Evolutionary conservation across 2,888 invertebrate genomes (phyloP).

Genomic region (Amiota communis): DNA sequence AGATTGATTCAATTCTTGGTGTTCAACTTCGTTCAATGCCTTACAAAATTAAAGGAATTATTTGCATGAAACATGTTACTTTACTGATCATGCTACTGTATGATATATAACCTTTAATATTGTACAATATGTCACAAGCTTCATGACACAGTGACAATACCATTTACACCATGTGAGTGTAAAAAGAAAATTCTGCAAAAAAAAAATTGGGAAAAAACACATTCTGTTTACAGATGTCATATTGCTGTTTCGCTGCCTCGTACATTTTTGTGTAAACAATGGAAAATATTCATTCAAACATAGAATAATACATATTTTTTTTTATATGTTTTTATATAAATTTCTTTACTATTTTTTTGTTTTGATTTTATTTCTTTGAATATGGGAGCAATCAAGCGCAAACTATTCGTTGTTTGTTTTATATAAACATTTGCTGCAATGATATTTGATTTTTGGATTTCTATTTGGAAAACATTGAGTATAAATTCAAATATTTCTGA

Average conservation of each 20-base stretch:
- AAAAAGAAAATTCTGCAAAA: neutral
- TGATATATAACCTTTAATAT: neutral
- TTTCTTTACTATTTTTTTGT: neutral
- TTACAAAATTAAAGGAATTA: too few species aligned
- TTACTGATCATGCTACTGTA: neutral
- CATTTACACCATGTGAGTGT: neutral
- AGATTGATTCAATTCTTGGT: too few species aligned
- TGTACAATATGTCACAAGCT: neutral
- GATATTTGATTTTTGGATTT: neutral
- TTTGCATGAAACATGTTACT: too few species aligned
- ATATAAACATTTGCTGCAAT: neutral
- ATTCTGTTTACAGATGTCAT: constrained; percentile 25
- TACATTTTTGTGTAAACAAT: constrained; percentile 15
- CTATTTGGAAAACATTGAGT: neutral
- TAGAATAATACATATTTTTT: neutral
- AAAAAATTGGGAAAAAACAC: neutral
- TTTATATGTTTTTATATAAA: constrained; percentile 8
- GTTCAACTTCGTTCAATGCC: too few species aligned
- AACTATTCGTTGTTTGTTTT: constrained; percentile 11
- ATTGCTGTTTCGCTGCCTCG: constrained; percentile 8
- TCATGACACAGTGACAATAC: neutral
- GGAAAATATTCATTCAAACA: neutral
- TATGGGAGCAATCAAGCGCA: constrained; percentile 8
- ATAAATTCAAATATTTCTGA: neutral
- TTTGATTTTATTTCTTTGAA: neutral